Conservation (phyloP, 2,888 invertebrate genomes). For the Xanthia togata region DNA sequence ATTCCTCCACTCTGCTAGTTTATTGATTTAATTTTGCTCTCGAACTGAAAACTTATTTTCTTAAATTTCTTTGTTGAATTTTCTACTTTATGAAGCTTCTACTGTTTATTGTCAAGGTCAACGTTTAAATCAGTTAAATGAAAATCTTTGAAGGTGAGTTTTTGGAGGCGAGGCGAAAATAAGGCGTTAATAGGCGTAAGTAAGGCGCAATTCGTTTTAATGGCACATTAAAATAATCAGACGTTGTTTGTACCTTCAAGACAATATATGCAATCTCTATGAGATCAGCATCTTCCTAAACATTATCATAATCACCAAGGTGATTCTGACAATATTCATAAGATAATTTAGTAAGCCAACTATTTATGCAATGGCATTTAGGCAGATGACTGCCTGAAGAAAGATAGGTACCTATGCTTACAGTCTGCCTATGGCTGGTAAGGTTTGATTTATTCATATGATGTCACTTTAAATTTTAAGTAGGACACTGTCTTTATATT, state of each 20-base stretch:
- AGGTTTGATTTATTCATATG: background rate
- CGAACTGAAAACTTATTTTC: conserved; percentile 20
- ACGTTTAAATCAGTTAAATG: background rate
- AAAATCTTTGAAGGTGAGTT: background rate
- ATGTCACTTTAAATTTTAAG: background rate
- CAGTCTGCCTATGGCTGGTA: background rate
- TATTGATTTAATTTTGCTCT: conserved; percentile 34
- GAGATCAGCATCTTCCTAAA: background rate
- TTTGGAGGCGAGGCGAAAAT: background rate
- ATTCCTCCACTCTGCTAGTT: conserved; percentile 16
- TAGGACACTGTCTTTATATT: no score
- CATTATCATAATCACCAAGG: background rate
- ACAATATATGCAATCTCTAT: background rate
- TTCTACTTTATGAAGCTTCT: conserved; percentile 5
- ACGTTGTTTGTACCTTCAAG: background rate
- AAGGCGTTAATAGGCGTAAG: background rate
- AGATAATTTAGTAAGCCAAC: background rate
- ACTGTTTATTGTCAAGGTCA: conserved; percentile 7
- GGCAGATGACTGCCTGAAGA: background rate
- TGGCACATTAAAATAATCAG: no score
- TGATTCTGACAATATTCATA: background rate
- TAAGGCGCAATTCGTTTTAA: background rate
- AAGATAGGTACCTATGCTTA: background rate
- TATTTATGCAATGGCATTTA: background rate
- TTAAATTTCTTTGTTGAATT: conserved; percentile 17